These are phyloP conservation scores for Chesias legatella DNA, from an alignment of 2,888 invertebrate genomes.

Conservation along the genomic window DNA sequence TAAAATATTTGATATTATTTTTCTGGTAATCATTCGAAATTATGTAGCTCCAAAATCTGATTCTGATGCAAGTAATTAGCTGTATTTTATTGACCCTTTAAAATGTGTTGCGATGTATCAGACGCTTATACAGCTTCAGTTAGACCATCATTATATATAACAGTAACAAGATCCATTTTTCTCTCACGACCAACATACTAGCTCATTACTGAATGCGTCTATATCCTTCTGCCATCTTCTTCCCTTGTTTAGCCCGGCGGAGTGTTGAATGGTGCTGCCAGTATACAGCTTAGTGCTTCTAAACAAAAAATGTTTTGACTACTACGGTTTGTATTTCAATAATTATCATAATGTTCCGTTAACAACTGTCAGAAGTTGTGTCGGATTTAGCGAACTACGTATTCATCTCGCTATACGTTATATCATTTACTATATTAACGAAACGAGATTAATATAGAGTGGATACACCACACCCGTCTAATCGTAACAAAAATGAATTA, in stretches of 20 bases:
- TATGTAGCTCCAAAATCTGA: no score
- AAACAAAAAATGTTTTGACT: background rate
- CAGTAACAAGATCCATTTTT: background rate
- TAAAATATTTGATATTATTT: no score
- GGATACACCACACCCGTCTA: no score
- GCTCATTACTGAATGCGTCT: background rate
- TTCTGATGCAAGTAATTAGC: no score
- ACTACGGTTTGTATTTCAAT: no score
- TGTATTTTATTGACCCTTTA: constrained; percentile 18
- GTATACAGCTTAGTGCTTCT: constrained; percentile 5
- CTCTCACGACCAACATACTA: background rate
- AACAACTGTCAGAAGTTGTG: no score
- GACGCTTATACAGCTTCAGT: constrained; percentile 1
- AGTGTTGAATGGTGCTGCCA: constrained; percentile 5
- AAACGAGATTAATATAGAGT: no score
- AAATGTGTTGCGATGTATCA: constrained; percentile 9
- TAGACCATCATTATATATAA: constrained; percentile 2
- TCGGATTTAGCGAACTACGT: no score
- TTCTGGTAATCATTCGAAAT: no score
- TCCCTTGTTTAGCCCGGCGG: constrained; percentile 1
- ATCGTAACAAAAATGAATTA: background rate
- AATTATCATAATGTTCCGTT: no score
- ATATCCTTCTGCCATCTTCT: constrained; percentile 1
- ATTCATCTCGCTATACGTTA: no score
- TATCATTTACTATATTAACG: no score